Evolutionary conservation across 1,140 invertebrate genomes (phyloP), one percentile per base, ranked within the genome.

Genomic region (Zaprionus camerounensis): DNA sequence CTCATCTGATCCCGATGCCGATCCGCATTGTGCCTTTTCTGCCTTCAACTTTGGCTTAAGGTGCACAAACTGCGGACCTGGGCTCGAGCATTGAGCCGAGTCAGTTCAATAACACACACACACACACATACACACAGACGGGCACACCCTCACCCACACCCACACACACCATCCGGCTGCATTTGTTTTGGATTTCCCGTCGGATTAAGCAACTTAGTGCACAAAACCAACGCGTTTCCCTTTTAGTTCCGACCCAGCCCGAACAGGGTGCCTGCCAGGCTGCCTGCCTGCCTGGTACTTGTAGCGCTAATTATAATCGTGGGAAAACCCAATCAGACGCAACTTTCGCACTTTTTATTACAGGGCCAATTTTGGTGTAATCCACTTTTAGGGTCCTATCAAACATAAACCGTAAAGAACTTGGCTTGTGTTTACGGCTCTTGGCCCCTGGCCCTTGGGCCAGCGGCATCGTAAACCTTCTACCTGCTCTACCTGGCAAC

Each of bases 171-270:
- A 73, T 68, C 63, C 70, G 71, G 69, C 68, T 65, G 72, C 72
- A 77, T 90, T 76, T 90, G 85, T 90, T 90, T 90, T 90, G 85
- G 85, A 90, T 90, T 90, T 90, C 81, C 85, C 85, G 86, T 82
- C 85, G 85, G 85, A 90, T 90, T 90, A 90, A 79, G 85, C 76
- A 88, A 88, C 84, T 88, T 88, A 83, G 78, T 86, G 82, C 80
- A 85, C 82, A 85, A 86, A 85, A 81, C 76, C 80, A 38, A 56
- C 36, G 31, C 24, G 51, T 68, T 81, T 65, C 34, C 28, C 70
- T 81, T 72, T 75, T 78, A 85, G 82, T 85, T 85, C 82, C 82
- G 82, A 65, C 57, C 59, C 22, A 22, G 2, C 26, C 20, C 46
- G 34, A 31, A 36, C 13, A 24, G 5, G 24, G 26, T 31, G 65